phyloP scores from a whole-genome alignment of 2,888 invertebrate species.

The Onthophagus sagittarius region DNA sequence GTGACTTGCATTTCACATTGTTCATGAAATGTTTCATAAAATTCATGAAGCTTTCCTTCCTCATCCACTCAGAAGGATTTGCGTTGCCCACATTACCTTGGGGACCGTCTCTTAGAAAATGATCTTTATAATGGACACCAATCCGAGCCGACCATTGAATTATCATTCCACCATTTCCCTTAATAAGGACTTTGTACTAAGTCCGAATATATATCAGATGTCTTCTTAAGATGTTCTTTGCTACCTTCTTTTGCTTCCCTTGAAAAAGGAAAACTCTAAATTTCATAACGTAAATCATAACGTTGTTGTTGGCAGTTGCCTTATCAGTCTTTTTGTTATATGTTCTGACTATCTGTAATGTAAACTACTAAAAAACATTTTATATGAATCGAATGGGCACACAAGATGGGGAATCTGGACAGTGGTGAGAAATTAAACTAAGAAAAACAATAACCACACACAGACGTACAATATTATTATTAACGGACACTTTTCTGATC shows the following conservation, averaged over 20 bases:
- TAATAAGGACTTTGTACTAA: not conserved
- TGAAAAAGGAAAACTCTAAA: too few species aligned
- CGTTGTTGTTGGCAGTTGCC: not conserved
- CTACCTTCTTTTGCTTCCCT: too few species aligned
- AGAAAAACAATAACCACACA: not conserved
- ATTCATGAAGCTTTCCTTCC: too few species aligned
- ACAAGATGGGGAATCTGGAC: not conserved
- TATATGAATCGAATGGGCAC: not conserved
- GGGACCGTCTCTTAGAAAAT: too few species aligned
- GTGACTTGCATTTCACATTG: too few species aligned
- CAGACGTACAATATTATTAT: not conserved
- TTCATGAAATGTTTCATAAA: too few species aligned
- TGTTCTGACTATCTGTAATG: conserved; percentile 11
- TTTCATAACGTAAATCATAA: too few species aligned
- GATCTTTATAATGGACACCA: too few species aligned
- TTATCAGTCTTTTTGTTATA: conserved; percentile 15
- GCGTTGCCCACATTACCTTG: too few species aligned
- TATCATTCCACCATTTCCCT: conserved; percentile 11
- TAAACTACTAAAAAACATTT: not conserved
- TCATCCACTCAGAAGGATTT: too few species aligned
- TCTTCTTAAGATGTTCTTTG: too few species aligned
- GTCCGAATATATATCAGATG: conserved; percentile 13
- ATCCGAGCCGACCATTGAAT: not conserved
- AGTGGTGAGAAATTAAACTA: not conserved
- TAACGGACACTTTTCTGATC: not conserved